phyloP scores from a whole-genome alignment of 2,888 invertebrate species.

The Oscheius sp. region DNA sequence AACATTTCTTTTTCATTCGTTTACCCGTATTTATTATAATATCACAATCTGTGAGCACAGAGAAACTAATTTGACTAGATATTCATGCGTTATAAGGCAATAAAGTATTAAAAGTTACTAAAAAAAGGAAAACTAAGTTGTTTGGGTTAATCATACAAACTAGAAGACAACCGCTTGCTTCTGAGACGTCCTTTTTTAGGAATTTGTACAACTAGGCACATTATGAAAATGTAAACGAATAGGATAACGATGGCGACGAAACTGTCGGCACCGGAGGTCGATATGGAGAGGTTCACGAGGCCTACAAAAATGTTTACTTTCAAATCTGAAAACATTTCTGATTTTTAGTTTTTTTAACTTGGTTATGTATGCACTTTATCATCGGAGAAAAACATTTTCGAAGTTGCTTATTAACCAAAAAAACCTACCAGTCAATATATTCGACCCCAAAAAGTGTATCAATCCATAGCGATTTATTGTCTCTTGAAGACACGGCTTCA shows the following conservation, averaged over 20 bases:
- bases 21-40: no score
- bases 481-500: not conserved
- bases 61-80: no score
- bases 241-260: not conserved
- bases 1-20: no score
- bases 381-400: no score
- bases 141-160: not conserved
- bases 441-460: constrained; percentile 3
- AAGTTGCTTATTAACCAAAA: no score
- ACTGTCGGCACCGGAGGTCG: not conserved
- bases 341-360: no score
- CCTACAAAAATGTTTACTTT: no score
- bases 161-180: not conserved
- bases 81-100: no score
- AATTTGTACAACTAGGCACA: not conserved
- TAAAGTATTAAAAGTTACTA: not conserved
- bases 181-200: not conserved
- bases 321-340: no score
- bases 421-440: constrained; percentile 24
- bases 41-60: no score
- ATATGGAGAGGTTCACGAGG: constrained; percentile 3
- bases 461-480: constrained; percentile 20
- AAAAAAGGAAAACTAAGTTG: not conserved
- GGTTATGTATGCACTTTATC: no score
- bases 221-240: not conserved